Conservation (phyloP, 2,113 vertebrate species). For the Phocoena sinus region DNA sequence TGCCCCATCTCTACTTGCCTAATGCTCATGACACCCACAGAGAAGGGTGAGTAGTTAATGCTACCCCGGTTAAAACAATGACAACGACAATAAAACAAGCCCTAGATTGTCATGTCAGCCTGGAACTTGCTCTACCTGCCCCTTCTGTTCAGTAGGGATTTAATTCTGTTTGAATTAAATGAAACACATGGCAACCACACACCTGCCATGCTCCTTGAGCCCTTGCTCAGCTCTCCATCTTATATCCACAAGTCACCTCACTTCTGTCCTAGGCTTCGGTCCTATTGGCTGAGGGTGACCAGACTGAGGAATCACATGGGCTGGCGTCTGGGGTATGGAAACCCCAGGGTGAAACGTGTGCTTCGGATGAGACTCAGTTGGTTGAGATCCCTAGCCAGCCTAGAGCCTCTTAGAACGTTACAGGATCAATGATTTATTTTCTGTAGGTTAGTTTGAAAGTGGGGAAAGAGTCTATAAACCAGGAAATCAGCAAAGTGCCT, state of each 20-base stretch:
- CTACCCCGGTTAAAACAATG: not conserved
- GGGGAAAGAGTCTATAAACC: not conserved
- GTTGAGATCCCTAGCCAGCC: not conserved
- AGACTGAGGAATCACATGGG: rapidly evolving
- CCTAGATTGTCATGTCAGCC: not conserved
- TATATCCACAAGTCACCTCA: not conserved
- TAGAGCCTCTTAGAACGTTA: not conserved
- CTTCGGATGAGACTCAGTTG: not conserved
- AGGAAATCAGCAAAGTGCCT: not conserved
- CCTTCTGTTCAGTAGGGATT: not conserved
- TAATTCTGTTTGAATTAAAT: not conserved
- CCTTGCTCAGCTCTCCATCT: not conserved
- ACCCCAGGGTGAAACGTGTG: not conserved
- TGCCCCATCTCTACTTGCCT: not conserved
- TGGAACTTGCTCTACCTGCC: not conserved
- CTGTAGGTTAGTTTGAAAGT: not conserved
- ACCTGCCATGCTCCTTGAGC: not conserved
- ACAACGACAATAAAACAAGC: not conserved
- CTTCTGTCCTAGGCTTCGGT: not conserved
- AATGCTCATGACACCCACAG: not conserved
- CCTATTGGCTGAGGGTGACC: not conserved
- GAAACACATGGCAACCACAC: not conserved
- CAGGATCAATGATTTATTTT: not conserved
- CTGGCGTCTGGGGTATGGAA: not conserved
- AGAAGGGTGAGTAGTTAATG: not conserved